These are phyloP conservation scores for Oreotrochilus melanogaster DNA, from an alignment of 2,113 vertebrate species.

Conservation along the genomic window DNA sequence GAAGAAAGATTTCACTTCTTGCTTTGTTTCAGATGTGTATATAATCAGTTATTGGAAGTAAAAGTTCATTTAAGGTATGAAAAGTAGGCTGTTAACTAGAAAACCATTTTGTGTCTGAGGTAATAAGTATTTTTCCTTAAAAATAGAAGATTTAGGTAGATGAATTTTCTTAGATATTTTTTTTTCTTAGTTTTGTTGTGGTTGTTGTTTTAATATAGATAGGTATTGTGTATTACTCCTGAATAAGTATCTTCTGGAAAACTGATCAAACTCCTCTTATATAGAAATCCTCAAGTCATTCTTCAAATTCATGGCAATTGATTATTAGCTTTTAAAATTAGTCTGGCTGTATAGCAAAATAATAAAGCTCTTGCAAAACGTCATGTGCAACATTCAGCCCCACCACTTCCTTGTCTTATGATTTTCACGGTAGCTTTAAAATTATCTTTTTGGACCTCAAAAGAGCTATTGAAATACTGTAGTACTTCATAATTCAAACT, in stretches of 20 bases:
- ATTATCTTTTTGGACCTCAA: background rate
- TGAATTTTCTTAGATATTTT: background rate
- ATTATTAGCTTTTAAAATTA: background rate
- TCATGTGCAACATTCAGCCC: background rate
- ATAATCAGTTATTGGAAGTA: background rate
- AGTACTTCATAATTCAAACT: too few species aligned
- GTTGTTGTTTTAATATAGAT: too few species aligned
- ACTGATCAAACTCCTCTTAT: background rate
- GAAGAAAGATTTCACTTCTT: background rate
- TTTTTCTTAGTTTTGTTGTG: too few species aligned
- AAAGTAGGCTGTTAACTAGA: background rate
- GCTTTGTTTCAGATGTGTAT: background rate
- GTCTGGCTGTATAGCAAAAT: background rate
- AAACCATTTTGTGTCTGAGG: background rate
- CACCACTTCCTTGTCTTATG: background rate
- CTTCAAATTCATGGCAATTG: background rate
- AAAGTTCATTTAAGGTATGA: background rate
- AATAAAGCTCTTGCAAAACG: background rate
- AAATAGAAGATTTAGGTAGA: background rate
- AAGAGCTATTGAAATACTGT: background rate
- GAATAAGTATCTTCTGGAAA: background rate
- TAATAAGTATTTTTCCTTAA: background rate
- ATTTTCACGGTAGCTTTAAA: background rate
- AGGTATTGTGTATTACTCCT: too few species aligned
- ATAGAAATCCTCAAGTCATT: background rate